phyloP scores from a whole-genome alignment of 2,888 invertebrate species.

The Drosophila mayaguana region DNA sequence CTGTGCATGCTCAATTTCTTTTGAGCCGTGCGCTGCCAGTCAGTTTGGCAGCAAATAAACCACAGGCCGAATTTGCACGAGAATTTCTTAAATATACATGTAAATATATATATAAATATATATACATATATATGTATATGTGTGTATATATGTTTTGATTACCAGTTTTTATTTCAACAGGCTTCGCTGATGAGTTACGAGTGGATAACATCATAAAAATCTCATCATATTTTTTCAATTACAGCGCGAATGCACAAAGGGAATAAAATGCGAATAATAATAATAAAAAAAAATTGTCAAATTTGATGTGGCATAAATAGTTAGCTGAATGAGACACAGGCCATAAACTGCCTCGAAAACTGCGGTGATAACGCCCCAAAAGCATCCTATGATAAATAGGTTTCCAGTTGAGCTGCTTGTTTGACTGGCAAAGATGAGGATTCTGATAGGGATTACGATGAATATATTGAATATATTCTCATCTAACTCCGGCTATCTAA shows the following conservation, averaged over 20 bases:
- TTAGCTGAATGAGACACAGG: conserved; percentile 59
- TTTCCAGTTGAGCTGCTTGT: background rate
- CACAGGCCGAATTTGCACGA: conserved; percentile 61
- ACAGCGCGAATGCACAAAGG: conserved; percentile 38
- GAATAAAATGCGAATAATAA: conserved; percentile 34
- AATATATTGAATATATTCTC: no score
- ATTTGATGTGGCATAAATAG: conserved; percentile 45
- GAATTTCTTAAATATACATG: conserved; percentile 22
- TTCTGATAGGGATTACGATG: no score
- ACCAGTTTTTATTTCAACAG: conserved; percentile 66
- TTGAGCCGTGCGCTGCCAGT: conserved; percentile 44
- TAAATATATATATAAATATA: background rate
- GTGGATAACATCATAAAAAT: conserved; percentile 74
- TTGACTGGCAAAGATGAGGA: no score
- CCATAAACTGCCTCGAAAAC: conserved; percentile 53
- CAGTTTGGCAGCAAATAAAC: conserved; percentile 55
- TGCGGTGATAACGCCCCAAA: conserved; percentile 7
- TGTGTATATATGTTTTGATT: conserved; percentile 46
- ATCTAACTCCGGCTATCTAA: no score
- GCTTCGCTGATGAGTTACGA: conserved; percentile 55
- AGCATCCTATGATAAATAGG: background rate
- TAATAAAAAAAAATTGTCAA: conserved; percentile 10
- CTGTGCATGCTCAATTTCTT: conserved; percentile 37
- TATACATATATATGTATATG: background rate
- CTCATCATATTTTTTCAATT: conserved; percentile 69